A percentile compares a stretch with the other conserved stretches of the same genome.
Evolutionary conservation across 2,888 invertebrate genomes (phyloP).

Genomic region (Troglohyphantes excavatus): DNA sequence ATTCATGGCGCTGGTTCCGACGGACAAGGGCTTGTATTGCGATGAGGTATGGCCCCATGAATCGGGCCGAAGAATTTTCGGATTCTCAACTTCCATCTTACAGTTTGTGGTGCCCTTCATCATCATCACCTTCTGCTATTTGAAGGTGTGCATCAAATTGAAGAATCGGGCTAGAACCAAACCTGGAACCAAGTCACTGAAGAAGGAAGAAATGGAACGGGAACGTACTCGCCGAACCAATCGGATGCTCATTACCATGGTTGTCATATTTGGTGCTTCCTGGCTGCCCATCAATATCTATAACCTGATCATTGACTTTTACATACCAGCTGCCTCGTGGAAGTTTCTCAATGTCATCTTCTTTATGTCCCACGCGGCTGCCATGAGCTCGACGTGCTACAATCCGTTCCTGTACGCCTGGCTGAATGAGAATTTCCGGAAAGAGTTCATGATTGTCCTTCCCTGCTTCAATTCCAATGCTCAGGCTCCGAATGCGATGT

Average conservation of each 20-base stretch:
- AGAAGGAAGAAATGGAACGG: conserved; percentile 94
- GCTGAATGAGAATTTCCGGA: conserved; percentile 96
- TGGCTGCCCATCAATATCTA: conserved; percentile 96
- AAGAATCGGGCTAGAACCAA: conserved; percentile 88
- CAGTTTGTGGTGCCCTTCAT: conserved; percentile 97
- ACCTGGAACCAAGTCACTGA: conserved; percentile 89
- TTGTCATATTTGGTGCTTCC: conserved; percentile 95
- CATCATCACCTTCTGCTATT: conserved; percentile 96
- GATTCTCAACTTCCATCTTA: conserved; percentile 92
- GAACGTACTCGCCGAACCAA: conserved; percentile 95
- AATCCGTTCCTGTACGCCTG: conserved; percentile 98
- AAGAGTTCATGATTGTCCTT: conserved; percentile 88
- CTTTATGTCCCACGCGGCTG: conserved; percentile 93
- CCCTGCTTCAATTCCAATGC: conserved; percentile 81
- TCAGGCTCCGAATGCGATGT: conserved; percentile 5
- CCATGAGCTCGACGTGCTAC: conserved; percentile 97
- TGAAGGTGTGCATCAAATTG: conserved; percentile 94
- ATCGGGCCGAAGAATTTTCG: conserved; percentile 89
- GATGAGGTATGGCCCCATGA: conserved; percentile 96
- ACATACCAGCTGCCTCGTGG: conserved; percentile 87
- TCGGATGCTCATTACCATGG: conserved; percentile 99
- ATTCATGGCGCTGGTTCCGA: conserved; percentile 86
- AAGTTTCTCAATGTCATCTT: conserved; percentile 93
- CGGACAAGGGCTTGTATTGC: conserved; percentile 87
- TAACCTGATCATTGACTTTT: conserved; percentile 91